These are phyloP conservation scores for Chaunax sp. DNA, from an alignment of 2,797 vertebrate species.

Conservation along the genomic window DNA sequence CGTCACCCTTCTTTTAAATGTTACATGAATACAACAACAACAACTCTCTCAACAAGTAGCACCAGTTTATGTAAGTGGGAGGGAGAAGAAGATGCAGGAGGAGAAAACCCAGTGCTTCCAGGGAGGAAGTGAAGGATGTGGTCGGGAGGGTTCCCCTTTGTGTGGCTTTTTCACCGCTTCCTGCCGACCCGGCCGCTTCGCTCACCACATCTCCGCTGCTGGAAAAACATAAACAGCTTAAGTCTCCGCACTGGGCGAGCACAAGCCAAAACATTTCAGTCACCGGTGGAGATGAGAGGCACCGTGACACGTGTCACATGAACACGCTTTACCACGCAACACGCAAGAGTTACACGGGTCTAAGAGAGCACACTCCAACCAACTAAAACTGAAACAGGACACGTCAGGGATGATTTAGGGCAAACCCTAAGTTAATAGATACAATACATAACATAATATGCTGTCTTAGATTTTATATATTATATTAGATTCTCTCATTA, in stretches of 20 bases:
- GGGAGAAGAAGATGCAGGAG: slow-evolving; percentile 21
- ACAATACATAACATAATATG: no score
- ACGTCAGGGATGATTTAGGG: not conserved
- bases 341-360: not conserved
- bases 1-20: no score
- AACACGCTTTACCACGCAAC: not conserved
- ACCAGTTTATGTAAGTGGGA: slow-evolving; percentile 24
- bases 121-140: slow-evolving; percentile 73
- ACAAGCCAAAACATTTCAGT: slow-evolving; percentile 38
- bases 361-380: not conserved
- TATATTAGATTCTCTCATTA: no score
- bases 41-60: not conserved
- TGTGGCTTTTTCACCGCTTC: slow-evolving; percentile 72
- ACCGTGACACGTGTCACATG: slow-evolving; percentile 13
- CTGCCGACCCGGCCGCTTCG: slow-evolving; percentile 56
- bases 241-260: slow-evolving; percentile 34
- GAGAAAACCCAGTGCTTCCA: slow-evolving; percentile 45
- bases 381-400: not conserved
- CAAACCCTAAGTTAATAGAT: no score
- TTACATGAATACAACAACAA: not conserved
- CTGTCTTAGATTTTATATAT: no score
- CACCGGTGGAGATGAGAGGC: slow-evolving; percentile 12
- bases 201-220: slow-evolving; percentile 64
- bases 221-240: slow-evolving; percentile 63
- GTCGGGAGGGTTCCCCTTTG: slow-evolving; percentile 58